Conservation (phyloP, 2,113 vertebrate genomes). For the Otolemur garnettii region DNA sequence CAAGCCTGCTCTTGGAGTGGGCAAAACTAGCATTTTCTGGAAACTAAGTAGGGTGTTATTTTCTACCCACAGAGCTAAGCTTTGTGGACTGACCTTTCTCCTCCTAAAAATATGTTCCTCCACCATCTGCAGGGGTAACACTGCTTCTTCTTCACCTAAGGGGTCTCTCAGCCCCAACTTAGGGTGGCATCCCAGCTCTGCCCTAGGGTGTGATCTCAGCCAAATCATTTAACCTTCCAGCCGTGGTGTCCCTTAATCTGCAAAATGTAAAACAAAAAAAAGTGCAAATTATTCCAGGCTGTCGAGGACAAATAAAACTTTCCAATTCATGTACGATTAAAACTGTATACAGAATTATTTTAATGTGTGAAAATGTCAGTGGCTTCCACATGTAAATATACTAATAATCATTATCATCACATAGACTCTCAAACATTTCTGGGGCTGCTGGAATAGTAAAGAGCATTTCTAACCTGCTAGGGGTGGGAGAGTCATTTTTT, state of each 20-base stretch:
- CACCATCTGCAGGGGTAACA: no score
- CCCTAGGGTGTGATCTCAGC: background rate
- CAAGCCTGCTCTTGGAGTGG: background rate
- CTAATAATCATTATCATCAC: background rate
- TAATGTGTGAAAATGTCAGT: background rate
- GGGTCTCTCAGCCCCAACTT: background rate
- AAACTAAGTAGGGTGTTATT: background rate
- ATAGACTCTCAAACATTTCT: background rate
- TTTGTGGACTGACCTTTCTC: background rate
- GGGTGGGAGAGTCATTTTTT: background rate
- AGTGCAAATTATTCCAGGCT: background rate
- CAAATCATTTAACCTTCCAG: background rate
- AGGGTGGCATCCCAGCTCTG: no score
- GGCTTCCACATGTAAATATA: background rate
- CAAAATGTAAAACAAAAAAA: background rate
- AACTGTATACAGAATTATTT: background rate
- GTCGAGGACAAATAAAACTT: constrained; percentile 48
- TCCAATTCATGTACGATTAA: background rate
- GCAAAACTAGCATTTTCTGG: background rate
- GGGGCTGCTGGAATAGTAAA: background rate
- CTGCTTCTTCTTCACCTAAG: background rate
- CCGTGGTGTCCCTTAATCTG: background rate
- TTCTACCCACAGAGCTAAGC: background rate
- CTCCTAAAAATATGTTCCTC: background rate
- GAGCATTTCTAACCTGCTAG: background rate